Conservation (phyloP, 2,888 invertebrate species). For the Cepaea hortensis region DNA sequence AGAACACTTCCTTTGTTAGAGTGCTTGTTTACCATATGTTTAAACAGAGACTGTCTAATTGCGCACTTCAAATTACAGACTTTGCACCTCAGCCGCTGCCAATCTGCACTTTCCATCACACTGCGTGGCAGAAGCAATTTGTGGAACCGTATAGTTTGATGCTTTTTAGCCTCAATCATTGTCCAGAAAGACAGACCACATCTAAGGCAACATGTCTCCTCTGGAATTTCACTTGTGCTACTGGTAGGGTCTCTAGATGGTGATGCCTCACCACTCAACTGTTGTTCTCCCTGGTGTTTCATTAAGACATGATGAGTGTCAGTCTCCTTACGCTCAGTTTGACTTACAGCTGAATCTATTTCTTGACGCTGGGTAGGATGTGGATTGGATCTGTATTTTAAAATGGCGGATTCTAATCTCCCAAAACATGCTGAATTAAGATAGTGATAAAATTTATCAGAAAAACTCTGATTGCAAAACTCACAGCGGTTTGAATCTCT, state of each 20-base stretch:
- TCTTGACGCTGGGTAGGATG: too few species aligned
- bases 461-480: slow-evolving; percentile 9
- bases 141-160: neutral
- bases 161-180: neutral
- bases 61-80: neutral
- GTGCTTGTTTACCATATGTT: neutral
- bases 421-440: too few species aligned
- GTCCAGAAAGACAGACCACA: neutral
- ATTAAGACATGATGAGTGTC: too few species aligned
- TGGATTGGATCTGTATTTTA: too few species aligned
- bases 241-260: too few species aligned
- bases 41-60: neutral
- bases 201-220: neutral
- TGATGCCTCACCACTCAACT: too few species aligned
- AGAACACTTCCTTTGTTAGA: neutral
- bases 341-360: too few species aligned
- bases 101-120: neutral
- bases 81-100: neutral
- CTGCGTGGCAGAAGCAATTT: neutral
- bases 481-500: slow-evolving; percentile 1
- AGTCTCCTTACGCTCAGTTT: too few species aligned
- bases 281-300: too few species aligned
- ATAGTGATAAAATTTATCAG: neutral
- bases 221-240: neutral
- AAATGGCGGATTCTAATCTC: too few species aligned